Evolutionary conservation across 2,888 invertebrate genomes (phyloP).

Genomic region (Lasioglossum zephyrum): DNA sequence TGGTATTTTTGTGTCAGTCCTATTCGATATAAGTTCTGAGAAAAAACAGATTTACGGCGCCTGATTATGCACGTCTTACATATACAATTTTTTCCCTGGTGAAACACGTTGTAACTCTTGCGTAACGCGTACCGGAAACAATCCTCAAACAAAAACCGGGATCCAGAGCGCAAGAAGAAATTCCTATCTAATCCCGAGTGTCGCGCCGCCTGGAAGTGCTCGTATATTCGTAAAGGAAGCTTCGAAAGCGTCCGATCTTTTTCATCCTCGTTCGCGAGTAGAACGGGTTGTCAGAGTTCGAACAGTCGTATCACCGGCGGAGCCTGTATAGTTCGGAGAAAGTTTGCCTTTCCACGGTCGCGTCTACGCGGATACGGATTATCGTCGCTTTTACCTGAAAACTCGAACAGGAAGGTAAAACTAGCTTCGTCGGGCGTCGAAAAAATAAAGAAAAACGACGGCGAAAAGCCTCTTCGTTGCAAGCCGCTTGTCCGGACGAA

Average conservation of each 20-base stretch:
- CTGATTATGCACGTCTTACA: neutral
- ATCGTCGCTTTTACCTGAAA: conserved; percentile 27
- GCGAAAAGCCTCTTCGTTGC: neutral
- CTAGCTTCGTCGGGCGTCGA: neutral
- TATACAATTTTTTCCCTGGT: neutral
- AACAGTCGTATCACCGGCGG: neutral
- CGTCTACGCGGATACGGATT: neutral
- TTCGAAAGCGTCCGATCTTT: conserved; percentile 1
- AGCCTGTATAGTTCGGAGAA: conserved; percentile 18
- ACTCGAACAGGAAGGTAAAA: conserved; percentile 26
- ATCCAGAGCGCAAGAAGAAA: neutral
- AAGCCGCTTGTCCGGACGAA: neutral
- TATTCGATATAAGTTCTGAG: too few relatives aligned
- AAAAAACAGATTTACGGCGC: too few relatives aligned
- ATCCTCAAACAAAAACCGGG: neutral
- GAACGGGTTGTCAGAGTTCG: conserved; percentile 12
- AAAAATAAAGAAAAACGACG: neutral
- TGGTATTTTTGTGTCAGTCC: neutral
- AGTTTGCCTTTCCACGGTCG: conserved; percentile 23
- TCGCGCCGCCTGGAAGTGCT: neutral
- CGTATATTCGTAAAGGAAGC: conserved; percentile 9
- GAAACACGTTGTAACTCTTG: neutral
- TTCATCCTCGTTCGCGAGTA: neutral
- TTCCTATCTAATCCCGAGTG: neutral
- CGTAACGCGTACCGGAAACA: neutral